Base-by-base conservation (phyloP, 2,797 vertebrate species). In the Momotus momota region DNA sequence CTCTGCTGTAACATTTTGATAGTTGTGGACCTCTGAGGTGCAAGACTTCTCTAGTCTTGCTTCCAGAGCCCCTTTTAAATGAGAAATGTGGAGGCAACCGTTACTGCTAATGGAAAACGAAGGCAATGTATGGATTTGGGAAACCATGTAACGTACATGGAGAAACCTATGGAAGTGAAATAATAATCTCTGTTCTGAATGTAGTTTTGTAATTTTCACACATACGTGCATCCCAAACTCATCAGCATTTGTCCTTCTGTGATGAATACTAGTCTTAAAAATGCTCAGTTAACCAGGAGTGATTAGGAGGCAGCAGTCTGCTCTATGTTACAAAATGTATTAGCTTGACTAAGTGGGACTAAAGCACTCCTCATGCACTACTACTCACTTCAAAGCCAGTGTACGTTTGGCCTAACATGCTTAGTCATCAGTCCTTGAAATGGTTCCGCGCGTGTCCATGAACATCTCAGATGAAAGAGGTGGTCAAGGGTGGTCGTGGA, bases 401-500 rank as follows among this genome's bases (percentile, higher is more conserved):
- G 0, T 10, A 29, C 23, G 5, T 83, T 64, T 79, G 58, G 41
- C 45, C 58, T 41, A 52, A 2, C 60, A 21, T 49, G 48, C 27
- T 49, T 55, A 35, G 65, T 81, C 21, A 31, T 29, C 14, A 5
- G 66, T 75, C 43, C 19, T 73, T 84, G 48, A 55, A 62, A 52
- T 5, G 14, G 20, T 52, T 92, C 22, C 1, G 0, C 1, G 0
- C 35, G 12, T 55, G 16, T 71, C 43, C 48, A n/a, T 43, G 86
- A n/a, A 31, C 8, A 16, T 60, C 31, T 70, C 64, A 57, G 54
- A 22, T 51, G 35, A 61, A 78, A 45, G 48, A 66, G 17, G 12
- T 70, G 25, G 26, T 81, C 15, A 20, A 29, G 46, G 78, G 26
- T 19, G 57, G 49, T 66, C 4, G 0, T 46, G 72, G 40, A 73